Conservation (phyloP, 2,888 invertebrate genomes). For the Dasysyrphus albostriatus region DNA sequence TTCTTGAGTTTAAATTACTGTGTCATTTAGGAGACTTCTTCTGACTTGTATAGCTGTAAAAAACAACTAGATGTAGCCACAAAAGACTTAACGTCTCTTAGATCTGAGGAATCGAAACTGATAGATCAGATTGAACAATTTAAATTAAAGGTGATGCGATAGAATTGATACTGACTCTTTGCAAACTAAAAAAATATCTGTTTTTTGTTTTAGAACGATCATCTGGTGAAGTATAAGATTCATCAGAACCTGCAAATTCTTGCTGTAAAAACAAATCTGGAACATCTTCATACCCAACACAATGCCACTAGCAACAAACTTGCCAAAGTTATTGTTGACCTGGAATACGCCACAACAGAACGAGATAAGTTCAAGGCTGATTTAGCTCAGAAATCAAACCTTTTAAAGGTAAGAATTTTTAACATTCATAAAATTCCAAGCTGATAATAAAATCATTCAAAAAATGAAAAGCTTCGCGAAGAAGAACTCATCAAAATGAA, state of each 20-base stretch:
- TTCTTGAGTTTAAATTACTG: neutral
- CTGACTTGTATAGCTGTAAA: constrained; percentile 81
- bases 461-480: constrained; percentile 79
- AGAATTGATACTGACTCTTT: neutral
- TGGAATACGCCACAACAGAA: constrained; percentile 81
- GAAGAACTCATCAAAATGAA: constrained; percentile 82
- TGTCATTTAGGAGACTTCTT: constrained; percentile 81
- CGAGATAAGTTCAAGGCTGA: constrained; percentile 81
- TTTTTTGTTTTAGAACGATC: constrained; percentile 77
- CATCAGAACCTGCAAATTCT: constrained; percentile 83
- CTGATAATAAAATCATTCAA: neutral
- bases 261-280: constrained; percentile 81
- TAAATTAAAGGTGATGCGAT: constrained; percentile 74
- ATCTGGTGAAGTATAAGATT: constrained; percentile 81
- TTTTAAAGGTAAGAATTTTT: constrained; percentile 79
- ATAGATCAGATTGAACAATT: constrained; percentile 80
- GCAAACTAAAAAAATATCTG: neutral
- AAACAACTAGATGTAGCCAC: constrained; percentile 80
- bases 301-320: constrained; percentile 82
- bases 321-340: constrained; percentile 81
- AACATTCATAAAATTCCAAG: neutral
- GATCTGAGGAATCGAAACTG: constrained; percentile 80
- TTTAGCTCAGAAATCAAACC: constrained; percentile 80
- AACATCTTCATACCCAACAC: constrained; percentile 81
- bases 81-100: constrained; percentile 79